Percentiles rank a stretch among this genome's conserved stretches.
Conservation (phyloP, 2,113 vertebrate genomes). For the Spheniscus mendiculus region DNA sequence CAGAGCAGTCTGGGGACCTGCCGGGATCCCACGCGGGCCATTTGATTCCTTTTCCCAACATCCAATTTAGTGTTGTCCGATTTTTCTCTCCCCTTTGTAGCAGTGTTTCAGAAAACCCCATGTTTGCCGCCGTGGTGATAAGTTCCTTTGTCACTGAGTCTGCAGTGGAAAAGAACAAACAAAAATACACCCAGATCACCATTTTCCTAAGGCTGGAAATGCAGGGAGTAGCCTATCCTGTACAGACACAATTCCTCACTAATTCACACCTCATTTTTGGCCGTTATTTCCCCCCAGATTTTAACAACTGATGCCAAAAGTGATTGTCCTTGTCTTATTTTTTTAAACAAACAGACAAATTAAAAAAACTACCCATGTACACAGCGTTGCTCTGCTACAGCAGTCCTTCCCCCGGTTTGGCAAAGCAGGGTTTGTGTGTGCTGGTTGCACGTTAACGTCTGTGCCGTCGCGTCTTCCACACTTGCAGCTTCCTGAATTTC, state of each 20-base stretch:
- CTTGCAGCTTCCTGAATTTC: not conserved
- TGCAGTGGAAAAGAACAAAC: not conserved
- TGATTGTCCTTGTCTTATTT: not conserved
- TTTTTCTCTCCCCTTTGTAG: not conserved
- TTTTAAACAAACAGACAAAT: not conserved
- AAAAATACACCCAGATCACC: not conserved
- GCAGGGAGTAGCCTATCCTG: too few relatives aligned
- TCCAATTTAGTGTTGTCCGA: not conserved
- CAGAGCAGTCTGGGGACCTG: not conserved
- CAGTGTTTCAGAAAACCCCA: not conserved
- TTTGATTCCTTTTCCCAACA: not conserved
- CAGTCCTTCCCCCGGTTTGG: not conserved
- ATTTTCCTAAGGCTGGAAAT: not conserved
- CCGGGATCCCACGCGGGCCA: accelerated
- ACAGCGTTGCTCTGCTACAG: too few relatives aligned
- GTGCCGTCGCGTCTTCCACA: not conserved
- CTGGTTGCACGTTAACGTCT: accelerated
- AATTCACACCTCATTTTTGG: not conserved
- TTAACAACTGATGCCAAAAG: not conserved
- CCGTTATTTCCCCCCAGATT: not conserved
- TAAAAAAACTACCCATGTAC: accelerated
- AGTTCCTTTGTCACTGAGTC: not conserved
- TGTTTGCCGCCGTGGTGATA: not conserved
- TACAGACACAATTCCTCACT: not conserved
- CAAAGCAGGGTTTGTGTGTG: not conserved